Evolutionary conservation across 2,888 invertebrate genomes (phyloP), one percentile per base, ranked within the genome.

Genomic region (Flexamia atlantica): DNA sequence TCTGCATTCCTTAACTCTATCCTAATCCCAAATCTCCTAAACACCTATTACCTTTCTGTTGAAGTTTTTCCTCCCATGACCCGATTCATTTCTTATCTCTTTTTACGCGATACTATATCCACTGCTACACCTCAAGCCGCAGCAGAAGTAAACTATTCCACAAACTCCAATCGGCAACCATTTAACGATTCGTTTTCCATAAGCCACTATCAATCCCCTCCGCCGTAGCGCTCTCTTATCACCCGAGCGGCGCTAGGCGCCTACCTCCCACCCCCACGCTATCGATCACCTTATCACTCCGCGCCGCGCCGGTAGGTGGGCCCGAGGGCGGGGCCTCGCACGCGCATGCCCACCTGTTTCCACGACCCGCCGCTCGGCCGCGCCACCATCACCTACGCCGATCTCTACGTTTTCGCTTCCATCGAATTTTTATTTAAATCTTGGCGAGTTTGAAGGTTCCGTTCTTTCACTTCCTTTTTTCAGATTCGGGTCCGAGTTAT

Each of bases 401-500:
- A 53, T 57, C 53, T 32, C 79, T 79, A 42, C 76, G 79, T 79
- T 79, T 76, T 79, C n/a, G 79, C 57, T 50, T 57, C 74, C 74
- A 83, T 83, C 50, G 82, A 74, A 83, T 74, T 83, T 53, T 60
- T 53, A 82, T 74, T 53, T 74, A 83, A 83, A 74, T 83, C 82
- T 83, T 57, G 40, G 23, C 79, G 53, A 74, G 74, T 83, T 74
- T 74, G 57, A 57, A 57, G 82, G 82, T 57, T 30, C 50, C 60
- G 53, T 64, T 68, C 68, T 68, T 82, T 46, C 82, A 57, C 53
- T 57, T 79, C 76, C 76, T 76, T 76, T 76, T 76, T 42, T 50
- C 50, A 76, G 76, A 50, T 76, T 76, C 76, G 57, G 79, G 79
- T 79, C 79, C 53, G 36, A 46, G 79, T 76, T 76, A 76, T 76